These are phyloP conservation scores for Typhlomys cinereus DNA, from an alignment of 2,113 vertebrate genomes.

Conservation along the genomic window DNA sequence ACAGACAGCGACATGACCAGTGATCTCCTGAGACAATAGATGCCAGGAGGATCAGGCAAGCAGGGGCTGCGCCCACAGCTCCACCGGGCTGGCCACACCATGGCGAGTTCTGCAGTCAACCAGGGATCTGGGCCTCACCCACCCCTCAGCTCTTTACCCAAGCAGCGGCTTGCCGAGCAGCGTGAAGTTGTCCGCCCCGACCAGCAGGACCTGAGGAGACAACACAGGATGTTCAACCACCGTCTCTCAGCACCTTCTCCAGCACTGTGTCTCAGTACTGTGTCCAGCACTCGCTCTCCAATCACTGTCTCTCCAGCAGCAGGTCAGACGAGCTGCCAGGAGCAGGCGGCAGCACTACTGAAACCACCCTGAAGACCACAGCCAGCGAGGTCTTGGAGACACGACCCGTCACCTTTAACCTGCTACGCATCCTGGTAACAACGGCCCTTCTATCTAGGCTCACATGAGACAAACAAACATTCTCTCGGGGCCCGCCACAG, in stretches of 20 bases:
- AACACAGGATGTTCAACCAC: neutral
- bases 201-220: conserved; percentile 88
- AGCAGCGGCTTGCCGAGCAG: conserved; percentile 90
- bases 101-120: no score
- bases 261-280: no score
- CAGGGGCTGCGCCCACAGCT: rapidly evolving
- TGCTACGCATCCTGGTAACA: no score
- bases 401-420: no score
- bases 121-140: neutral
- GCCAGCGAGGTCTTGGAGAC: no score
- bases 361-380: no score
- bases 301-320: neutral
- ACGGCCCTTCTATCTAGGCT: no score
- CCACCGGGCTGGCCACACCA: rapidly evolving
- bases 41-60: rapidly evolving
- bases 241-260: rapidly evolving
- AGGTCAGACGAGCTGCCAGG: rapidly evolving
- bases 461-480: no score
- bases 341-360: rapidly evolving
- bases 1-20: rapidly evolving
- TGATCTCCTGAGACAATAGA: neutral
- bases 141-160: conserved; percentile 79
- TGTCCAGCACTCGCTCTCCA: neutral
- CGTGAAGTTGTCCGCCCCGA: conserved; percentile 91
- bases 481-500: no score